These are phyloP conservation scores for Glareola pratincola DNA, from an alignment of 2,113 vertebrate genomes.

Conservation along the genomic window DNA sequence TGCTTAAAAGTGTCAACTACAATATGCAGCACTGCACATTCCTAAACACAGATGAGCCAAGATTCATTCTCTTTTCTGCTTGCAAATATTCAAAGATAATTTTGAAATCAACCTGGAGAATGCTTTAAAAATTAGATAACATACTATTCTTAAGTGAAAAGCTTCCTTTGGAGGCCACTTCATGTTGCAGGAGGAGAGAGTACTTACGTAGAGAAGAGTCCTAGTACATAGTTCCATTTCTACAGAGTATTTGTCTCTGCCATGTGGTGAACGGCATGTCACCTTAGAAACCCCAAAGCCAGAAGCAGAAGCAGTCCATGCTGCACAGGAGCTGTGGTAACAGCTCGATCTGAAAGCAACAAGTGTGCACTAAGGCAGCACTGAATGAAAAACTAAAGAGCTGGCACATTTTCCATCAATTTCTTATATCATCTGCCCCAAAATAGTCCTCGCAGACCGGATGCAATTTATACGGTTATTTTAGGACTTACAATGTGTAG, in stretches of 20 bases:
- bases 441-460: accelerated
- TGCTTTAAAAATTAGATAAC: neutral
- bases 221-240: neutral
- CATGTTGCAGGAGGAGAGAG: neutral
- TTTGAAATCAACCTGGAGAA: neutral
- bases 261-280: neutral
- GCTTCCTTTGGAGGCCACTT: neutral
- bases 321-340: neutral
- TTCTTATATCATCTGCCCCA: neutral
- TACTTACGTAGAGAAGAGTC: neutral
- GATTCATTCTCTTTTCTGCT: neutral
- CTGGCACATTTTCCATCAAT: neutral
- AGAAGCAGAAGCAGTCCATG: neutral
- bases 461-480: neutral
- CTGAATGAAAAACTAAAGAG: neutral
- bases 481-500: neutral
- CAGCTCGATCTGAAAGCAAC: neutral
- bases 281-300: neutral
- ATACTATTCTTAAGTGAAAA: neutral
- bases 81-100: neutral
- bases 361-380: neutral
- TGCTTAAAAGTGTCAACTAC: neutral
- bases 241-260: neutral
- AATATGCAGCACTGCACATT: neutral
- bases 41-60: neutral